Base-by-base conservation (phyloP, 2,888 invertebrate genomes). In the Chrysolina americana region DNA sequence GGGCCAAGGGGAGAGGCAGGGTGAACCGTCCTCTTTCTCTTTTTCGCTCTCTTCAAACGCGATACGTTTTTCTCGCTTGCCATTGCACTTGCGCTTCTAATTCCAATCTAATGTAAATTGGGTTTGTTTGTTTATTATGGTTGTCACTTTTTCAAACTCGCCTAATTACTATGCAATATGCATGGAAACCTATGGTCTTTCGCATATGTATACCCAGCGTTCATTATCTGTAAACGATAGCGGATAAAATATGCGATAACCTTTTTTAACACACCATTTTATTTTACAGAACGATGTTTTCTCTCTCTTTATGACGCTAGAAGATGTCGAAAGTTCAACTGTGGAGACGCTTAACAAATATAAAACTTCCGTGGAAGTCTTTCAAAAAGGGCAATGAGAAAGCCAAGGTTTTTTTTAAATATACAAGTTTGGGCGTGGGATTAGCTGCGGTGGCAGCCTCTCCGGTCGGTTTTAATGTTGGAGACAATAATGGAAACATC, bases 21-120 rank as follows among this genome's bases (percentile, higher is more conserved):
- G 44, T 47, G n/a, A 65, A 65, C 15, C n/a, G 62, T 15, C 21
- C 44, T 11, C 21, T 47, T 41, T 74, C 53, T 70, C 70, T 66
- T 65, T 68, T 64, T 66, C 28, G 21, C 53, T 68, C 36, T 8
- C 8, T 41, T 47, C 15, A 2, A 19, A 59, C 36, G 19, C 36
- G 2, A 11, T 44, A 15, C 44, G 41, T n/a, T 41, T 63, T 63
- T 68, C 63, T 64, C 50, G 41, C 21, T 66, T 47, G 23, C 63
- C 44, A 65, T 28, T 21, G 70, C 70, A 66, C 70, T 74, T 68
- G 73, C 73, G 69, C 73, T 19, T 59, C 13, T 70, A 71, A 47
- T 47, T 64, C 10, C 47, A 65, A 47, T 63, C 69, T 73, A 69
- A 72, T 23, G 21, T 44, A 53, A 41, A 23, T 21, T 36, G 17